Conservation (phyloP, 2,797 vertebrate genomes). For the Mergus octosetaceus region DNA sequence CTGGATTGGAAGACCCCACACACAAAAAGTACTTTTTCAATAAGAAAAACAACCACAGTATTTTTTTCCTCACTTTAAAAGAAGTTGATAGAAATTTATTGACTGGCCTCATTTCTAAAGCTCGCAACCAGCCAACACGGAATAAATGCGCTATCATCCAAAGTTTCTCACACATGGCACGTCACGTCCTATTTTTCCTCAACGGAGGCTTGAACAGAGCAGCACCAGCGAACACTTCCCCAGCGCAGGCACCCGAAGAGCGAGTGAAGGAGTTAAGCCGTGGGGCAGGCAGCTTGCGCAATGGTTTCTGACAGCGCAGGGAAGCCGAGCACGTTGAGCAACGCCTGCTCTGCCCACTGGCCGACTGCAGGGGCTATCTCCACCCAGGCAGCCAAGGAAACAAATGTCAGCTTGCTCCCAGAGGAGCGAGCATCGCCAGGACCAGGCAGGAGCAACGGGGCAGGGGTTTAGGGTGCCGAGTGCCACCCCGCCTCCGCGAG, state of each 20-base stretch:
- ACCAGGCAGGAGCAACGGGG: neutral
- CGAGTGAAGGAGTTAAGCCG: fast-evolving
- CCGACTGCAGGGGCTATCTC: neutral
- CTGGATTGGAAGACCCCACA: neutral
- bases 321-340: neutral
- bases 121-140: neutral
- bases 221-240: neutral
- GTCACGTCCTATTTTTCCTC: neutral
- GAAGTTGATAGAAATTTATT: neutral
- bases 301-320: fast-evolving
- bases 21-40: neutral
- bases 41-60: too few species aligned
- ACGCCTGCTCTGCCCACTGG: fast-evolving
- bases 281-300: fast-evolving
- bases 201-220: fast-evolving
- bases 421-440: neutral
- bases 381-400: neutral
- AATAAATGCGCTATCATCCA: neutral
- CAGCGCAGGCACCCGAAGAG: neutral
- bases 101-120: neutral
- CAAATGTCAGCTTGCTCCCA: neutral
- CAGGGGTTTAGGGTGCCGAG: too few species aligned
- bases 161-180: neutral
- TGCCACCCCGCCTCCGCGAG: too few species aligned
- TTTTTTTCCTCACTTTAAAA: neutral